These are phyloP conservation scores for Disparrhopalites patrizii DNA, from an alignment of 2,888 invertebrate genomes.

Conservation along the genomic window DNA sequence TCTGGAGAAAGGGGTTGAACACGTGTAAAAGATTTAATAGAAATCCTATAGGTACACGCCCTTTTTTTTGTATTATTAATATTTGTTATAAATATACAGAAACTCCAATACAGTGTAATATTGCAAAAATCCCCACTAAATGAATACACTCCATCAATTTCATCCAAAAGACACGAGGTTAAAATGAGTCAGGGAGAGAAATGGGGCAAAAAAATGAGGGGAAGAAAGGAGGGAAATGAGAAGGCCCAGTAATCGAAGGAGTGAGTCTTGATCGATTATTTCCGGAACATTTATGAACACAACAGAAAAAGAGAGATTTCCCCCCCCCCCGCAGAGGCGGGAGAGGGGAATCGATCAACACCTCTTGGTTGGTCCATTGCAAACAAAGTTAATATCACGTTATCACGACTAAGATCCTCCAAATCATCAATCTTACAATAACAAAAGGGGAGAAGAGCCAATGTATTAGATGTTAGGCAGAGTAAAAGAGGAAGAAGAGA, in stretches of 20 bases:
- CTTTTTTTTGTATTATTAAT: too few species aligned
- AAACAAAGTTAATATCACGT: constrained; percentile 32
- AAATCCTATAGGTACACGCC: too few species aligned
- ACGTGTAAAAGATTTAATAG: too few species aligned
- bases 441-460: constrained; percentile 25
- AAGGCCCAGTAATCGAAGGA: neutral
- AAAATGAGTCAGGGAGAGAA: neutral
- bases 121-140: too few species aligned
- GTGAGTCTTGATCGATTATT: constrained; percentile 27
- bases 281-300: constrained; percentile 28
- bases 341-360: constrained; percentile 27
- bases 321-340: too few species aligned
- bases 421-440: constrained; percentile 36
- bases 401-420: constrained; percentile 27
- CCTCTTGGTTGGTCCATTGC: constrained; percentile 31
- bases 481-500: neutral
- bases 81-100: too few species aligned
- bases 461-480: constrained; percentile 11
- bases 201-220: neutral
- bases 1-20: too few species aligned
- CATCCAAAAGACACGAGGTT: neutral
- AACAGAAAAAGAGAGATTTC: constrained; percentile 18
- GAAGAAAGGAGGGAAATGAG: neutral
- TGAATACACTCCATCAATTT: too few species aligned
- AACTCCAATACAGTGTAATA: too few species aligned